phyloP scores from a whole-genome alignment of 2,888 invertebrate species.

The Elegia similella region DNA sequence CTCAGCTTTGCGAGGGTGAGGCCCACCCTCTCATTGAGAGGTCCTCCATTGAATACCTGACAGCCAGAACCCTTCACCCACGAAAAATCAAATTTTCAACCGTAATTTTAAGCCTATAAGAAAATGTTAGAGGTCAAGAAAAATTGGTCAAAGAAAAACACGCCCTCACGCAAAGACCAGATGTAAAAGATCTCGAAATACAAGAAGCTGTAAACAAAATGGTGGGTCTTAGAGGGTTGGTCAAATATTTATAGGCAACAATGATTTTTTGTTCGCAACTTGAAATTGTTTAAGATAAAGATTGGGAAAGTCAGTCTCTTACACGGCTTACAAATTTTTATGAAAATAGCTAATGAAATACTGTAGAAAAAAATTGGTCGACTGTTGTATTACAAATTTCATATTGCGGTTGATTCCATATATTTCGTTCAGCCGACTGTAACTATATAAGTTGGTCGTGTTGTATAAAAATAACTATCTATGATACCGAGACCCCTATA shows the following conservation, averaged over 20 bases:
- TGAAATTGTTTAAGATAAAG: conserved; percentile 14
- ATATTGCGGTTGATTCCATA: too few relatives aligned
- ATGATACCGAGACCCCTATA: too few relatives aligned
- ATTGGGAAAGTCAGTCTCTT: conserved; percentile 2
- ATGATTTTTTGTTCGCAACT: neutral
- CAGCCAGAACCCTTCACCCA: conserved; percentile 21
- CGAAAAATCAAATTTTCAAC: conserved; percentile 5
- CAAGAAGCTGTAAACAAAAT: neutral
- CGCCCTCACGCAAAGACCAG: neutral
- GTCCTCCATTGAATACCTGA: conserved; percentile 34
- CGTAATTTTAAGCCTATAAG: neutral
- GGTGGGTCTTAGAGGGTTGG: neutral
- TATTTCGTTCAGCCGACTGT: too few relatives aligned
- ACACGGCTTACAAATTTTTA: neutral
- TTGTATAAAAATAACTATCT: too few relatives aligned
- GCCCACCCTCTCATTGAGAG: conserved; percentile 26
- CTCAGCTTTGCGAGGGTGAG: conserved; percentile 27
- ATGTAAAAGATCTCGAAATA: conserved; percentile 6
- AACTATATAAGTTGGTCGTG: too few relatives aligned
- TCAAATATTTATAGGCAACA: conserved; percentile 6
- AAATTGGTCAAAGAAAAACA: conserved; percentile 19
- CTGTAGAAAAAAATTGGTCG: neutral
- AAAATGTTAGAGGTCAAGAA: conserved; percentile 21
- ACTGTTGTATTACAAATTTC: too few relatives aligned
- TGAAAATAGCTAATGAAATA: neutral